Evolutionary conservation across 1,140 invertebrate genomes (phyloP).

Genomic region (Aricia agestis): DNA sequence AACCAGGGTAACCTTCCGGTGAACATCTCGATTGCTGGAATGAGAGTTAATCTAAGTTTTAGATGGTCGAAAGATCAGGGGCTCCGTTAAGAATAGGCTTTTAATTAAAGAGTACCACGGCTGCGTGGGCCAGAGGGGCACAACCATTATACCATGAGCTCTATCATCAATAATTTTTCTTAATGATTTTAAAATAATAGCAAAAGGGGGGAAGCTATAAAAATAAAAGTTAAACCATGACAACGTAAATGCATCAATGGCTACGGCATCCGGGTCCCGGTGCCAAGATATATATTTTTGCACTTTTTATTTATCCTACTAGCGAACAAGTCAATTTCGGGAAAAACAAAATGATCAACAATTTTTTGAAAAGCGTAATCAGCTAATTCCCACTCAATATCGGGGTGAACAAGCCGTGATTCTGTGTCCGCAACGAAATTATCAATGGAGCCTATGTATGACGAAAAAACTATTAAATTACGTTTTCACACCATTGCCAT

Average conservation of each 20-base stretch:
- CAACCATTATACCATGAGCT: neutral
- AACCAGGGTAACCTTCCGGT: constrained; percentile 35
- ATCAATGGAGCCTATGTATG: too few species aligned
- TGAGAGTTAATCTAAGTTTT: constrained; percentile 5
- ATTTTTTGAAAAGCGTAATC: neutral
- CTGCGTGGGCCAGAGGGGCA: neutral
- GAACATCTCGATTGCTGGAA: constrained; percentile 32
- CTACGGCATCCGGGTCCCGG: constrained; percentile 27
- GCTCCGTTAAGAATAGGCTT: neutral
- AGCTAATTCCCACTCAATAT: constrained; percentile 7
- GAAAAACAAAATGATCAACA: neutral
- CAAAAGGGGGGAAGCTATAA: neutral
- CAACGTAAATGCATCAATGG: constrained; percentile 12
- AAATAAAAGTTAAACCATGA: neutral
- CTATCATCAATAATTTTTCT: neutral
- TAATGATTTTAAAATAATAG: neutral
- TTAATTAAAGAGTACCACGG: neutral
- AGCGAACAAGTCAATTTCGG: constrained; percentile 32
- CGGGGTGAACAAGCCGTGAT: neutral
- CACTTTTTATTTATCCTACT: constrained; percentile 31
- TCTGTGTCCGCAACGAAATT: too few species aligned
- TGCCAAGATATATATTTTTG: constrained; percentile 31
- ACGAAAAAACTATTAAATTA: too few species aligned
- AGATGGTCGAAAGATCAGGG: neutral
- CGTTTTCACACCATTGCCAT: too few species aligned